These are phyloP conservation scores for Meandrusa payeni DNA, from an alignment of 2,888 invertebrate species.

Conservation along the genomic window DNA sequence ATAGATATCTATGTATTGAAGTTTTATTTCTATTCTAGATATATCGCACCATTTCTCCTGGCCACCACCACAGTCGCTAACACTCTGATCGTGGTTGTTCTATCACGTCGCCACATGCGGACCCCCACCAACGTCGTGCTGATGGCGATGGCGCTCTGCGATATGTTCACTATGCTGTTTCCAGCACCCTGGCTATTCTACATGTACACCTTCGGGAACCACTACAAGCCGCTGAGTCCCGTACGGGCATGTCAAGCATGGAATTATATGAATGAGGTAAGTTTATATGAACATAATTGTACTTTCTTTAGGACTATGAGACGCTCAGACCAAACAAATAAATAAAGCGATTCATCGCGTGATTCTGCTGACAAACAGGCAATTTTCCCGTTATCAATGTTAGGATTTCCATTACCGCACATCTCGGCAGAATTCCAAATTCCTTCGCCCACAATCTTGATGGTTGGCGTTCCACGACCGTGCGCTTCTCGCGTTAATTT, in stretches of 20 bases:
- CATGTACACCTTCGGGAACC: constrained; percentile 94
- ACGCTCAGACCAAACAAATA: no score
- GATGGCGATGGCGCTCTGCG: constrained; percentile 97
- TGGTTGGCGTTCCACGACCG: no score
- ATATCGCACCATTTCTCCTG: constrained; percentile 91
- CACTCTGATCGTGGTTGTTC: constrained; percentile 93
- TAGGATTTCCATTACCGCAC: no score
- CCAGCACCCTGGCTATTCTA: constrained; percentile 95
- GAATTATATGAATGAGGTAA: constrained; percentile 90
- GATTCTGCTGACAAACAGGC: no score
- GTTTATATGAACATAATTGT: constrained; percentile 8
- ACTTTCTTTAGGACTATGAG: no score
- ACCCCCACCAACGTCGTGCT: constrained; percentile 96
- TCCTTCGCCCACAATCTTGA: no score
- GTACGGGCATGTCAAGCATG: constrained; percentile 89
- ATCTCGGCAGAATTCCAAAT: no score
- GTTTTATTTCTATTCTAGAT: constrained; percentile 46
- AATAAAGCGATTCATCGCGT: no score
- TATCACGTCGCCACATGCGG: constrained; percentile 94
- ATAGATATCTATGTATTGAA: no score
- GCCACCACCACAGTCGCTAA: constrained; percentile 94
- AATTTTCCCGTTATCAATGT: no score
- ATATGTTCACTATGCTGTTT: constrained; percentile 95
- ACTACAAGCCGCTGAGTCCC: constrained; percentile 89
- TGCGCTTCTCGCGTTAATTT: no score